Evolutionary conservation across 2,113 vertebrate species (phyloP), one percentile per base, ranked within the genome.

Genomic region (Camelus dromedarius): DNA sequence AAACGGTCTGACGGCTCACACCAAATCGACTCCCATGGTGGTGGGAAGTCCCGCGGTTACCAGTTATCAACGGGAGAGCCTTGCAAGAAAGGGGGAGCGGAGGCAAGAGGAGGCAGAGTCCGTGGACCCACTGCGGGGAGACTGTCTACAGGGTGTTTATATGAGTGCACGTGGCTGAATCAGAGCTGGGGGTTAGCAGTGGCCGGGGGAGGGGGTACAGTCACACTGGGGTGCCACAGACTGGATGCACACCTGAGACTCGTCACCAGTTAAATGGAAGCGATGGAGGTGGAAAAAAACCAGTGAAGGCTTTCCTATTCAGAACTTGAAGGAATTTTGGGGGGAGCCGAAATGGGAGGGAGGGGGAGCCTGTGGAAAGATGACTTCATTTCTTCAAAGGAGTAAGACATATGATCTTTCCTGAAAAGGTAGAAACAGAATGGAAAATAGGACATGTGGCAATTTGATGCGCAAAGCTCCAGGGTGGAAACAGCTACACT

Each of bases 201-300:
- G 8, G 3, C 64, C 69, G 2, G 2, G 0, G 15, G 52, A 32
- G 0, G 9, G 2, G 46, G 1, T 0, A 2, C 5, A 32, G 72
- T 48, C 54, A 46, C n/a, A 5, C 0, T 12, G 7, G 16, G 67
- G 56, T 20, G 38, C 5, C 8, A 15, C 15, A 1, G 11, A 35
- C n/a, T 56, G n/a, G 38, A 35, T 84, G 67, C 66, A 60, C 28
- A 64, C 9, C 2, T 18, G 58, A 91, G 30, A 24, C 2, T 24
- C 38, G 26, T n/a, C 10, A 42, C 9, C 20, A 1, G 32, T 82
- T 73, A 42, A 1, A 1, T 14, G 52, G 54, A 77, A 77, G 50
- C 46, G 76, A 30, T 4, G 30, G 28, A 8, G 7, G 4, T 10
- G 6, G 38, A 42, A 18, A 28, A 52, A 35, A 79, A 56, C 85